Conservation (phyloP, 2,888 invertebrate genomes). For the Meliscaeva auricollis region DNA sequence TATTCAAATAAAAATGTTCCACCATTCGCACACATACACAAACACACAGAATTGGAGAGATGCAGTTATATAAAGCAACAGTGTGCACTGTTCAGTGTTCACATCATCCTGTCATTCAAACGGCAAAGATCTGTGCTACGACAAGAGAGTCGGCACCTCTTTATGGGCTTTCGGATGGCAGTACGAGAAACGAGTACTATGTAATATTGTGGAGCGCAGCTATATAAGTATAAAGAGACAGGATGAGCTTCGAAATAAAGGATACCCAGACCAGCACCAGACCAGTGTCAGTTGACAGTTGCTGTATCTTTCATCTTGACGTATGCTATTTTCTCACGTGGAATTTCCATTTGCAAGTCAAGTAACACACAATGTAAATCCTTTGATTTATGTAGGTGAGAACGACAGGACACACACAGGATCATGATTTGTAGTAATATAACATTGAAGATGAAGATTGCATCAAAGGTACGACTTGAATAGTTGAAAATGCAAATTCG, state of each 20-base stretch:
- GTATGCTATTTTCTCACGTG: conserved; percentile 54
- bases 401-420: background rate
- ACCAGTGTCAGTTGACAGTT: conserved; percentile 44
- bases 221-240: background rate
- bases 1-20: conserved; percentile 57
- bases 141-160: conserved; percentile 43
- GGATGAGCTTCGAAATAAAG: conserved; percentile 23
- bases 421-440: conserved; percentile 36
- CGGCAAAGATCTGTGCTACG: conserved; percentile 34
- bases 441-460: conserved; percentile 35
- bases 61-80: conserved; percentile 49
- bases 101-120: conserved; percentile 47
- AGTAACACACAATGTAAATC: conserved; percentile 41
- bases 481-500: conserved; percentile 32
- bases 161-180: background rate
- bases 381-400: conserved; percentile 45
- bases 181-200: background rate
- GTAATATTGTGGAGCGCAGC: background rate
- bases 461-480: background rate
- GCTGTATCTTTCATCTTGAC: conserved; percentile 53
- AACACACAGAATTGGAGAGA: background rate
- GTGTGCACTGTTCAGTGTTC: conserved; percentile 59
- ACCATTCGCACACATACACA: background rate
- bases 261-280: conserved; percentile 32
- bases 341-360: conserved; percentile 38